Evolutionary conservation across 2,113 vertebrate genomes (phyloP).

Genomic region (Tringa solitaria): DNA sequence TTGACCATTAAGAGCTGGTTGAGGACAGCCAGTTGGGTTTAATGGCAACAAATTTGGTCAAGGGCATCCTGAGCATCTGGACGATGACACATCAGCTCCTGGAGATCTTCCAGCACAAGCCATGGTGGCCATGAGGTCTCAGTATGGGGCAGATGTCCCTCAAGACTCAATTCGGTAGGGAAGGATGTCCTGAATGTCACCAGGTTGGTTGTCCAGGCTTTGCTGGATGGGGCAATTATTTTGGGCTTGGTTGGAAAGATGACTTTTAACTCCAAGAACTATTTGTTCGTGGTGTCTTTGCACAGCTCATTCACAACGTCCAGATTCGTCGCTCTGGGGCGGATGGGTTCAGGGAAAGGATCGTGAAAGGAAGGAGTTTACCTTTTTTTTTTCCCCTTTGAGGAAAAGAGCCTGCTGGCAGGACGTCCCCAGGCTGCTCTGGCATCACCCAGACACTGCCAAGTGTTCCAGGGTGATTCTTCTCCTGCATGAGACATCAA

Average conservation of each 20-base stretch:
- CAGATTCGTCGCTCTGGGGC: rapidly evolving
- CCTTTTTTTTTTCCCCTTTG: background rate
- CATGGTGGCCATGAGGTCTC: rapidly evolving
- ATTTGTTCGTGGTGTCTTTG: background rate
- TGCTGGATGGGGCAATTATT: background rate
- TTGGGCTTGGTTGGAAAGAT: background rate
- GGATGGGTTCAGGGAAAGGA: background rate
- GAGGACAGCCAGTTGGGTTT: background rate
- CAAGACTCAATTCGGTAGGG: rapidly evolving
- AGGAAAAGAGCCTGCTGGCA: background rate
- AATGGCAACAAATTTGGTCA: background rate
- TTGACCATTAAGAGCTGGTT: background rate
- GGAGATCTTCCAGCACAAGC: background rate
- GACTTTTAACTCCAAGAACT: background rate
- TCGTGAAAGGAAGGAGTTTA: background rate
- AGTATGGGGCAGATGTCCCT: rapidly evolving
- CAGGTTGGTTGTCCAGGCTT: background rate
- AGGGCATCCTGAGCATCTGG: background rate
- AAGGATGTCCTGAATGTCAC: background rate
- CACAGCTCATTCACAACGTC: rapidly evolving
- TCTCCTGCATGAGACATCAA: background rate
- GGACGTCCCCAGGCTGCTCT: background rate
- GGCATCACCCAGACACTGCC: background rate
- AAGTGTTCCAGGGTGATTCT: rapidly evolving
- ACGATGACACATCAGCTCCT: background rate